These are phyloP conservation scores for Diadophis punctatus DNA, from an alignment of 2,113 vertebrate species.

Conservation along the genomic window DNA sequence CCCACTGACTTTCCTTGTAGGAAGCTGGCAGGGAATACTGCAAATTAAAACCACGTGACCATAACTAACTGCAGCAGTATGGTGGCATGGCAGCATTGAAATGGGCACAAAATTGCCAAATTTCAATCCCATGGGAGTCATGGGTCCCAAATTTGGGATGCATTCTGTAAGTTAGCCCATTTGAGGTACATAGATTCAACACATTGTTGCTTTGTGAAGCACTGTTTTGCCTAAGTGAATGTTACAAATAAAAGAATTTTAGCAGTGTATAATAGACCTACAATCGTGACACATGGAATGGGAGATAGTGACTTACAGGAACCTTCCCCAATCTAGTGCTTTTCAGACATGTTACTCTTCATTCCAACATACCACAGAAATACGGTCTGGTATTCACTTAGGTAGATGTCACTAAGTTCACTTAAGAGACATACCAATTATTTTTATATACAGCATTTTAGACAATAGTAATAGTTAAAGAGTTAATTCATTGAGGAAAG, in stretches of 20 bases:
- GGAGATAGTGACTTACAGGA: neutral
- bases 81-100: neutral
- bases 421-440: neutral
- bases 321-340: neutral
- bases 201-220: neutral
- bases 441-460: neutral
- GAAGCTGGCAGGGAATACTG: neutral
- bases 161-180: neutral
- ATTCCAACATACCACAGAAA: neutral
- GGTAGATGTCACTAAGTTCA: neutral
- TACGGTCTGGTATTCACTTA: neutral
- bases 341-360: neutral
- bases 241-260: neutral
- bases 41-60: neutral
- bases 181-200: neutral
- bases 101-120: neutral
- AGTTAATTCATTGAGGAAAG: neutral
- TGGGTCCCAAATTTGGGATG: neutral
- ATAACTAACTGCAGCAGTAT: neutral
- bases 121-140: neutral
- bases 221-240: neutral
- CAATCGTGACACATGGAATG: neutral
- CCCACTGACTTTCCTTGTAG: neutral
- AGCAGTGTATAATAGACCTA: neutral
- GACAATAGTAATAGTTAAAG: neutral